These are phyloP conservation scores for Cerastoderma edule DNA, from an alignment of 2,888 invertebrate species.

Conservation along the genomic window DNA sequence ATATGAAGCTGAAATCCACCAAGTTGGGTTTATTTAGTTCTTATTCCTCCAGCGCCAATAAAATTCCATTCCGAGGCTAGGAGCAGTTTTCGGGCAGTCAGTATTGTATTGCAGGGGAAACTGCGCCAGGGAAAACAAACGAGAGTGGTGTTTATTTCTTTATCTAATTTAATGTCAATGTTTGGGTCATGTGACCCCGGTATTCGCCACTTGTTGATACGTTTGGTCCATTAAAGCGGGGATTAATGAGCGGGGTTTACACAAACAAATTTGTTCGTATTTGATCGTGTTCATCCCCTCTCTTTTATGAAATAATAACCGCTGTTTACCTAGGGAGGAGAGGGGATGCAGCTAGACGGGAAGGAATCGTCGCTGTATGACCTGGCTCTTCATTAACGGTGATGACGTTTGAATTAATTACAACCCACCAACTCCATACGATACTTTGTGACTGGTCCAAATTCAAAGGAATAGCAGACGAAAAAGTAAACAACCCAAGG, in stretches of 20 bases:
- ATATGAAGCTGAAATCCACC: no score
- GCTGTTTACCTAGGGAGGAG: conserved; percentile 42
- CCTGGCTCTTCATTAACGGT: not conserved
- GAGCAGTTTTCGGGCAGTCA: no score
- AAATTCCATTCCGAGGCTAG: no score
- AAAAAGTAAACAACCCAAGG: not conserved
- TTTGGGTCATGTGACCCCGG: conserved; percentile 41
- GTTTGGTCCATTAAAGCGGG: conserved; percentile 42
- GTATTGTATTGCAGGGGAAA: not conserved
- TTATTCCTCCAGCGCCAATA: no score
- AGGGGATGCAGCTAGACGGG: no score
- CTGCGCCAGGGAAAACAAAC: not conserved
- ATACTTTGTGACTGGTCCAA: not conserved
- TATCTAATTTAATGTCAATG: conserved; percentile 43
- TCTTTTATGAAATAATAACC: conserved; percentile 49
- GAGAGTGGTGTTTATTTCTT: conserved; percentile 36
- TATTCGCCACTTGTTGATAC: conserved; percentile 41
- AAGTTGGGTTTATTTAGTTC: no score
- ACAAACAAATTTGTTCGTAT: conserved; percentile 50
- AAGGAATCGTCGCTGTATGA: not conserved
- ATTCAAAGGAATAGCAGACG: not conserved
- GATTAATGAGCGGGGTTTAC: conserved; percentile 51
- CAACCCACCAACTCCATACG: not conserved
- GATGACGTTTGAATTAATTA: not conserved
- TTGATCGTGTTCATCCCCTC: conserved; percentile 36